Percentiles rank a stretch among this genome's conserved stretches.
Conservation (phyloP, 2,888 invertebrate species). For the Yponomeuta evonymella region DNA sequence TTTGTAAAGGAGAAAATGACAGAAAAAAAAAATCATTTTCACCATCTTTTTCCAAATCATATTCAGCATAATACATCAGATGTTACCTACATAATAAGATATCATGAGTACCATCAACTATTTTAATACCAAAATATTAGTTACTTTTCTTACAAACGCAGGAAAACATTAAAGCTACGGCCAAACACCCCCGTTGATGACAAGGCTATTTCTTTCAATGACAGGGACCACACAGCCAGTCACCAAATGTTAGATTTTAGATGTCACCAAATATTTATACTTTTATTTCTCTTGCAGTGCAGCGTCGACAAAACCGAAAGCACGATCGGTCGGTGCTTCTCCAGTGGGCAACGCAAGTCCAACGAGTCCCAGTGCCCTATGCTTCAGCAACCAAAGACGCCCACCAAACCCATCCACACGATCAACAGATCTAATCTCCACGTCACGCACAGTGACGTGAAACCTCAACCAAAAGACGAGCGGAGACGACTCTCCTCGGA, state of each 20-base stretch:
- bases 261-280: background rate
- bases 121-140: too few species aligned
- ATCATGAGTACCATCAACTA: too few species aligned
- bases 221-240: background rate
- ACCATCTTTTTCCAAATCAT: too few species aligned
- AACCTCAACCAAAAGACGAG: slow-evolving; percentile 48
- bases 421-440: slow-evolving; percentile 57
- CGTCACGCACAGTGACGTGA: slow-evolving; percentile 59
- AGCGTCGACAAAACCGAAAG: slow-evolving; percentile 78
- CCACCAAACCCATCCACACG: slow-evolving; percentile 66
- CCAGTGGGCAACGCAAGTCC: slow-evolving; percentile 80
- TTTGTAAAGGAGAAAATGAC: too few species aligned
- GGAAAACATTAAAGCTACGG: too few species aligned
- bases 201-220: too few species aligned
- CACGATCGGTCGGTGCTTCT: slow-evolving; percentile 79
- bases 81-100: too few species aligned
- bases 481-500: slow-evolving; percentile 57
- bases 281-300: slow-evolving; percentile 77
- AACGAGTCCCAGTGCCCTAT: slow-evolving; percentile 87
- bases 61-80: too few species aligned
- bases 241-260: background rate
- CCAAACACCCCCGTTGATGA: too few species aligned
- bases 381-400: slow-evolving; percentile 73
- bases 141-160: too few species aligned
- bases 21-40: too few species aligned